These are phyloP conservation scores for Hemicrepidius hirtus DNA, from an alignment of 2,888 invertebrate genomes.

Conservation along the genomic window DNA sequence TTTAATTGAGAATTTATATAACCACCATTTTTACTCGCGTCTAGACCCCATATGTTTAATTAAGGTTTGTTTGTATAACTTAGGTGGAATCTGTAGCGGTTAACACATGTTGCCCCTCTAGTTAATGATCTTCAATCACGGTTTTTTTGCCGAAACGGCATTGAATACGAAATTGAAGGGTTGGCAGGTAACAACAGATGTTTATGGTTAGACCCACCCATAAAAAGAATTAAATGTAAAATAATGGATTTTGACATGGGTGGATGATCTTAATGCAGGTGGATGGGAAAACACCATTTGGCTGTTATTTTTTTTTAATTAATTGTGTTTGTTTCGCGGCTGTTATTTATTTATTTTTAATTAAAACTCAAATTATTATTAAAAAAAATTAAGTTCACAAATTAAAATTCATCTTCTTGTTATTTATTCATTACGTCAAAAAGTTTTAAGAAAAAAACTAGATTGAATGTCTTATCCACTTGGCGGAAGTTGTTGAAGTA, in stretches of 20 bases:
- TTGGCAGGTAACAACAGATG: constrained; percentile 38
- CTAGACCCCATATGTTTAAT: constrained; percentile 53
- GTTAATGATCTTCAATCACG: constrained; percentile 44
- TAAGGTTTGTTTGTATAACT: constrained; percentile 48
- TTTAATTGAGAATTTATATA: not conserved
- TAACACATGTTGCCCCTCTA: constrained; percentile 49
- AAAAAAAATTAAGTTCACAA: no score
- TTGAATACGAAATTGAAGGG: constrained; percentile 19
- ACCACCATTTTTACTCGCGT: constrained; percentile 34
- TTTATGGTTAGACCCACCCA: constrained; percentile 11
- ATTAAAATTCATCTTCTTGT: no score
- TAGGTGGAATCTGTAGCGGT: constrained; percentile 47
- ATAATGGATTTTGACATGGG: not conserved
- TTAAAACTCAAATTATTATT: no score
- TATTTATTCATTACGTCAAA: not conserved
- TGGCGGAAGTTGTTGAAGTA: not conserved
- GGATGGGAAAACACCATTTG: not conserved
- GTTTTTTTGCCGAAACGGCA: constrained; percentile 19
- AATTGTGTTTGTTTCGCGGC: not conserved
- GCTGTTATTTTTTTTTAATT: not conserved
- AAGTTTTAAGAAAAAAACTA: not conserved
- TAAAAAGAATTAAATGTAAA: constrained; percentile 12
- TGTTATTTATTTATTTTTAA: no score
- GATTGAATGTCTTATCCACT: not conserved
- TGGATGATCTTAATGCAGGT: not conserved